Percentiles rank a stretch among this genome's conserved stretches.
Evolutionary conservation across 2,888 invertebrate genomes (phyloP).

Genomic region (Apodemia duryi): DNA sequence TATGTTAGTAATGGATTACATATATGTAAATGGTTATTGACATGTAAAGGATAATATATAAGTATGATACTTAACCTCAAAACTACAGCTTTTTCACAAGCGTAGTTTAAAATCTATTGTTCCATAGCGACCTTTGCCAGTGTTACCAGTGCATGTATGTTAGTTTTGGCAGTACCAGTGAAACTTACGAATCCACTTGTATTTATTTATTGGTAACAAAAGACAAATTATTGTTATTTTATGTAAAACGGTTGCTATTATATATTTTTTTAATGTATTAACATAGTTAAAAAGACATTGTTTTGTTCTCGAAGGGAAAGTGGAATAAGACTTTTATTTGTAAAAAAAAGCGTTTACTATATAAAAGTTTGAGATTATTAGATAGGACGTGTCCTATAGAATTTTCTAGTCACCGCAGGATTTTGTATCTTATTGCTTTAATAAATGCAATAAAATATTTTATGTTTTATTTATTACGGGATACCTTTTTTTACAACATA

Average conservation of each 20-base stretch:
- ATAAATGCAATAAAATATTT: constrained; percentile 57
- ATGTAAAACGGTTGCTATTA: not conserved
- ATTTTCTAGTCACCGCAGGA: constrained; percentile 75
- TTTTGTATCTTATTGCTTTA: constrained; percentile 65
- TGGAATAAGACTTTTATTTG: constrained; percentile 14
- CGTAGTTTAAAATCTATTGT: too few relatives aligned
- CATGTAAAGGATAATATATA: too few relatives aligned
- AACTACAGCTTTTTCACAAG: too few relatives aligned
- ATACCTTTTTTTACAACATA: constrained; percentile 19
- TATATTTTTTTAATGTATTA: not conserved
- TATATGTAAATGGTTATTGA: too few relatives aligned
- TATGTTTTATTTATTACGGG: not conserved
- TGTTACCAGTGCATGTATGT: too few relatives aligned
- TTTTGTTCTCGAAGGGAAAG: constrained; percentile 5
- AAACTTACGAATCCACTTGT: too few relatives aligned
- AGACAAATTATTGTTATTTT: not conserved
- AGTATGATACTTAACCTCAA: too few relatives aligned
- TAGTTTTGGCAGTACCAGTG: too few relatives aligned
- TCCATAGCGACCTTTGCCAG: too few relatives aligned
- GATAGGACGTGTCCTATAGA: constrained; percentile 28
- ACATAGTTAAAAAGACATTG: not conserved
- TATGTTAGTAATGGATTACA: too few relatives aligned
- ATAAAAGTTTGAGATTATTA: constrained; percentile 23
- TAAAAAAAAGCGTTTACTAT: constrained; percentile 25
- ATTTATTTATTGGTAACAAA: not conserved